These are phyloP conservation scores for Popillia japonica DNA, from an alignment of 1,140 invertebrate species.

Conservation along the genomic window DNA sequence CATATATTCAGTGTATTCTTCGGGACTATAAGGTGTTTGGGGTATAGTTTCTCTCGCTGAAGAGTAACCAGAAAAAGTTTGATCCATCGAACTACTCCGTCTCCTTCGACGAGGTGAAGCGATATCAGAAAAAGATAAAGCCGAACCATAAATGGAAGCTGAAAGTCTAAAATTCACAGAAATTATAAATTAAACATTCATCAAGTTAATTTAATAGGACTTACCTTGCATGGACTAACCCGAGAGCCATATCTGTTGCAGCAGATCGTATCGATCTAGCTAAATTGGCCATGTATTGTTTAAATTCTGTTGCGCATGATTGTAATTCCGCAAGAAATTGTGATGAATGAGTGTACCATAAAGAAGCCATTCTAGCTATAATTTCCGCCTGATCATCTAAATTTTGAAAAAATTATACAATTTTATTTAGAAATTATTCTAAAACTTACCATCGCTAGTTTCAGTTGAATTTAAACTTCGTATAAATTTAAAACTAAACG, in stretches of 20 bases:
- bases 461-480: constrained; percentile 59
- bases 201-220: constrained; percentile 41
- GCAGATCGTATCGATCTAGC: constrained; percentile 85
- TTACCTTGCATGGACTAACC: constrained; percentile 78
- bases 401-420: constrained; percentile 36
- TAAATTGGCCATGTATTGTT: constrained; percentile 75
- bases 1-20: constrained; percentile 56
- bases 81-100: constrained; percentile 58
- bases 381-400: constrained; percentile 57
- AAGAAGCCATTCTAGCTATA: constrained; percentile 83
- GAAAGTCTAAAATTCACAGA: constrained; percentile 64
- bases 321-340: constrained; percentile 85
- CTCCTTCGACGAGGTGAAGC: constrained; percentile 56
- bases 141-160: constrained; percentile 58
- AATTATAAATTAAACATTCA: constrained; percentile 20
- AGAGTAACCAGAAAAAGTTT: constrained; percentile 52
- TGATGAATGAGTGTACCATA: constrained; percentile 93
- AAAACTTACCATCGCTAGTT: constrained; percentile 6
- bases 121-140: constrained; percentile 55
- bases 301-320: constrained; percentile 80
- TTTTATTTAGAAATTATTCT: background rate
- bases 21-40: constrained; percentile 61
- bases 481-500: constrained; percentile 73
- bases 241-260: constrained; percentile 92
- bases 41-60: constrained; percentile 56